Evolutionary conservation across 64 coral and sea anemone species (phyloP).

Genomic region (Dendronephthya gigantea): DNA sequence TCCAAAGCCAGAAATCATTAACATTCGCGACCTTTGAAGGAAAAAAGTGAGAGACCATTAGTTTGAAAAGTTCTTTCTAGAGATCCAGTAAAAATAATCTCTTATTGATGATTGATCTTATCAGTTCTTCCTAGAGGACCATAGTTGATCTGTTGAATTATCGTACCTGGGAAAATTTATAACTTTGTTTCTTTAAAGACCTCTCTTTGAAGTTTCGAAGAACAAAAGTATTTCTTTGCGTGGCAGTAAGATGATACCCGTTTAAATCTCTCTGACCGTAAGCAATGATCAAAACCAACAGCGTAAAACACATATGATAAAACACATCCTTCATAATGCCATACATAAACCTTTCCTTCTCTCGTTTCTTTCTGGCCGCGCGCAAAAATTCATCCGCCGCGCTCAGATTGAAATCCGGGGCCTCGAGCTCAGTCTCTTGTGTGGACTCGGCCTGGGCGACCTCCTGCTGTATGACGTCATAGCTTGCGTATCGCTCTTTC

Average conservation of each 20-base stretch:
- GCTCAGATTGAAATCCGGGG: background rate
- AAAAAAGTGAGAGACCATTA: background rate
- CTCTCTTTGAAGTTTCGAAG: background rate
- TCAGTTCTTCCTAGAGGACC: no score
- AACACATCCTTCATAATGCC: conserved; percentile 45
- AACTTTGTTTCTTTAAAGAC: background rate
- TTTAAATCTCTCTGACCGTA: conserved; percentile 55
- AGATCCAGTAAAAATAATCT: no score
- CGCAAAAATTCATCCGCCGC: background rate
- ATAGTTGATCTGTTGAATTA: background rate
- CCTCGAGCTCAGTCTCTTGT: conserved; percentile 21
- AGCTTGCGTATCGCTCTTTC: background rate
- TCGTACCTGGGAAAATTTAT: background rate
- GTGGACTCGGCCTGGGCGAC: background rate
- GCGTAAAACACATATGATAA: conserved; percentile 49
- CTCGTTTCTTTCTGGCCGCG: conserved; percentile 43
- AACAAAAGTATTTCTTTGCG: conserved; percentile 37
- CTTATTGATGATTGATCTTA: no score
- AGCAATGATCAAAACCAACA: conserved; percentile 71
- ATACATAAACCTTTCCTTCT: conserved; percentile 60
- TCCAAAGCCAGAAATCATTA: conserved; percentile 50
- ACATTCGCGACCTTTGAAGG: conserved; percentile 5
- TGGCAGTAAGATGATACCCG: conserved; percentile 44
- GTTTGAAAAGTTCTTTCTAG: no score
- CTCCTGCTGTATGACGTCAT: background rate